Evolutionary conservation across 2,888 invertebrate species (phyloP), one percentile per base, ranked within the genome.

Genomic region (Leptinotarsa peninsularis): DNA sequence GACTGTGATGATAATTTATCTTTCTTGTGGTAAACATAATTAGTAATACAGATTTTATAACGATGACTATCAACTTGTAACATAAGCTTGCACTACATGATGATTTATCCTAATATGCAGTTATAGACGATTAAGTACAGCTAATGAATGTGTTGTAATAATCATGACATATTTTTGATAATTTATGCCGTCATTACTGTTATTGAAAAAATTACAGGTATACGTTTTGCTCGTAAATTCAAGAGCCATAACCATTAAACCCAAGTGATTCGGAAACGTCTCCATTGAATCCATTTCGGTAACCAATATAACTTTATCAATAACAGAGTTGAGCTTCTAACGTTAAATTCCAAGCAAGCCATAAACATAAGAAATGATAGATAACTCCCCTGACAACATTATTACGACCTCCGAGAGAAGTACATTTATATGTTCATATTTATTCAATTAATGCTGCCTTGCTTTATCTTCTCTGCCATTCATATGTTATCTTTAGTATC

Each of bases 221-320:
- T 79, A 77, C 78, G 78, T 77, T 79, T 79, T 76, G 80, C 76
- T 81, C 81, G 79, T 81, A 81, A 81, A 81, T 81, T 21, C 14
- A 78, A 78, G 79, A 78, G 77, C 79, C 49, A 80, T 81, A 81
- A 81, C 81, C 78, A 80, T 81, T 80, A 79, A 80, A 76, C 77
- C 78, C 77, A 80, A 79, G 80, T 79, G 80, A 79, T 79, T 78
- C 76, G 72, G 79, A 76, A 80, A 80, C 78, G 72, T 81, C 80
- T 81, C 79, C 79, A 81, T 81, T 77, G 73, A 78, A 77, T 71
- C 71, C 72, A 76, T 78, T 81, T 79, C 77, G 78, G 74, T 79
- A 75, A 78, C 73, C 79, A 79, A 72, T 77, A 76, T 79, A 78
- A 73, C 54, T 74, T 80, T 80, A 80, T 78, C 76, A 79, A 79